Conservation (phyloP, 2,888 invertebrate species). For the Portevinia maculata region DNA sequence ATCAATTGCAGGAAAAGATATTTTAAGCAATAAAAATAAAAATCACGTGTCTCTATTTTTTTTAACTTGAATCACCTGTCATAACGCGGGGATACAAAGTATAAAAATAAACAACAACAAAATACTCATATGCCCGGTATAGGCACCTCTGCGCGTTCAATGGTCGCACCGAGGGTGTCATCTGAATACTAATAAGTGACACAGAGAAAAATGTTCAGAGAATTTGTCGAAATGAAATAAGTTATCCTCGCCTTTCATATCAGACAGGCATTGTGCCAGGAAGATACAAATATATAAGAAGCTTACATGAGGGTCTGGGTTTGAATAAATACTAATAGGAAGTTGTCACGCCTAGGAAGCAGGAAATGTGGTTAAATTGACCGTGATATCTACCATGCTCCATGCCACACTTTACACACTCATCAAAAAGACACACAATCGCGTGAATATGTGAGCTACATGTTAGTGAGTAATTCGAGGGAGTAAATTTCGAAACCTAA, state of each 20-base stretch:
- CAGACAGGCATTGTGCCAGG: conserved; percentile 38
- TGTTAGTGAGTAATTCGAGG: conserved; percentile 31
- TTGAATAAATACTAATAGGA: conserved; percentile 8
- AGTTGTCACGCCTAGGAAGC: conserved; percentile 58
- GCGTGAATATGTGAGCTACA: conserved; percentile 14
- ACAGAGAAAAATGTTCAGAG: conserved; percentile 51
- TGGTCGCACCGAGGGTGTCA: conserved; percentile 40
- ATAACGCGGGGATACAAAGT: conserved; percentile 1
- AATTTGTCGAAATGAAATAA: conserved; percentile 37
- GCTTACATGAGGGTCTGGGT: conserved; percentile 13
- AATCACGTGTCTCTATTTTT: conserved; percentile 1
- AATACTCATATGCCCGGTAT: conserved; percentile 11
- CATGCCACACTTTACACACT: conserved; percentile 44
- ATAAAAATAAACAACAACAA: conserved; percentile 15
- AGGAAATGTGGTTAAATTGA: conserved; percentile 54
- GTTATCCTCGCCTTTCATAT: conserved; percentile 34
- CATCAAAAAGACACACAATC: conserved; percentile 35
- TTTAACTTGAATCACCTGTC: conserved; percentile 25
- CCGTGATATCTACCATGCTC: too few relatives aligned
- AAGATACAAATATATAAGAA: not conserved
- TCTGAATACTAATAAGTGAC: conserved; percentile 63
- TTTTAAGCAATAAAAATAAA: conserved; percentile 8
- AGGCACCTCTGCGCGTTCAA: conserved; percentile 50
- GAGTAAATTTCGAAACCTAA: conserved; percentile 32
- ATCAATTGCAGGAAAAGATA: conserved; percentile 11